These are phyloP conservation scores for Drosophila borborema DNA, from an alignment of 2,888 invertebrate species.

Conservation along the genomic window DNA sequence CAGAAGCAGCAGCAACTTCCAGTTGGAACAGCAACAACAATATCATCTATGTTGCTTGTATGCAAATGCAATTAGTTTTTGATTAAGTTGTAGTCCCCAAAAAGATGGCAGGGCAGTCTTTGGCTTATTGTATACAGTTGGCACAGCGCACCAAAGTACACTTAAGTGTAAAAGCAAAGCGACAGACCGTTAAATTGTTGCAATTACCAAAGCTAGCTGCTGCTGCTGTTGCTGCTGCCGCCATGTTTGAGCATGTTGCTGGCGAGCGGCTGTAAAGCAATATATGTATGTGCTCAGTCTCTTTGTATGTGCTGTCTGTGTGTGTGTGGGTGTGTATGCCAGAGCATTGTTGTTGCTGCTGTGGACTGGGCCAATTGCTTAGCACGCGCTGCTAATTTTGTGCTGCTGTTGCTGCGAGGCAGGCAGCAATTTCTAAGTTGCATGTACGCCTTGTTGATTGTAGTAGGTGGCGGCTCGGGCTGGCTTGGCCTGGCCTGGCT, in stretches of 20 bases:
- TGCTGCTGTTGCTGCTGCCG: conserved; percentile 50
- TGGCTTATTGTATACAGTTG: conserved; percentile 31
- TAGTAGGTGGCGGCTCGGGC: conserved; percentile 70
- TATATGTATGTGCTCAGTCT: conserved; percentile 65
- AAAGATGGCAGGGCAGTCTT: conserved; percentile 47
- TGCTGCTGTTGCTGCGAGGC: conserved; percentile 66
- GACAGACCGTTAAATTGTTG: conserved; percentile 84
- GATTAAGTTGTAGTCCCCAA: conserved; percentile 75
- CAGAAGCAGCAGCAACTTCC: conserved; percentile 43
- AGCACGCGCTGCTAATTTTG: conserved; percentile 81
- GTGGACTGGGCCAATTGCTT: conserved; percentile 71
- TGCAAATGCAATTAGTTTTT: conserved; percentile 81
- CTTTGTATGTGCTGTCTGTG: conserved; percentile 2
- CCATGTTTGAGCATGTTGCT: conserved; percentile 68
- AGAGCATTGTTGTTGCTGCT: conserved; percentile 52
- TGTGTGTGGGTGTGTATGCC: conserved; percentile 57
- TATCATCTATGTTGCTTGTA: conserved; percentile 48
- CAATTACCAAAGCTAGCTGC: conserved; percentile 79
- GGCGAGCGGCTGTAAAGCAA: conserved; percentile 75
- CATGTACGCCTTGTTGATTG: conserved; percentile 83
- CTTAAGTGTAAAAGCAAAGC: conserved; percentile 82
- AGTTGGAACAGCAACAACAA: conserved; percentile 11
- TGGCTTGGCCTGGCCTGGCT: conserved; percentile 16
- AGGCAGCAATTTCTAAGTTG: conserved; percentile 79
- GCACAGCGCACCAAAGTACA: conserved; percentile 78